phyloP scores from a whole-genome alignment of 2,888 invertebrate species.

The Eupeodes latifasciatus region DNA sequence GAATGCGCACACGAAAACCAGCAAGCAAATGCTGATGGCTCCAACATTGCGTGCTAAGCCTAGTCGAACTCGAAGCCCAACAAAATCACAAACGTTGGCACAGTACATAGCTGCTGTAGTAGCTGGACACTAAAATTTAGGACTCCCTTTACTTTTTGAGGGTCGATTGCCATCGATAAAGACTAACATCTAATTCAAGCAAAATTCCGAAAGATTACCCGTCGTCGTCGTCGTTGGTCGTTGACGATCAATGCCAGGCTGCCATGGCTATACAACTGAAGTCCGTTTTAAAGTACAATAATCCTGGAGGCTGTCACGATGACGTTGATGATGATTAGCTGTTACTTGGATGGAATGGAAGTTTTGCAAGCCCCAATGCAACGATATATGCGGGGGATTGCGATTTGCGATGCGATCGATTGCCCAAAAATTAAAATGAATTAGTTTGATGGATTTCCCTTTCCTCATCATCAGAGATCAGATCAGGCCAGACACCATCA shows the following conservation, averaged over 20 bases:
- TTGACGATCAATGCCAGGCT: constrained; percentile 59
- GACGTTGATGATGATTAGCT: constrained; percentile 74
- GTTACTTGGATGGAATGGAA: constrained; percentile 15
- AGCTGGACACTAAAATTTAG: constrained; percentile 34
- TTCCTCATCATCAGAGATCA: not conserved
- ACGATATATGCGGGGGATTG: constrained; percentile 63
- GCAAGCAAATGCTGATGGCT: constrained; percentile 26
- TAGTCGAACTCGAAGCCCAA: constrained; percentile 49
- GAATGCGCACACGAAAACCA: constrained; percentile 73
- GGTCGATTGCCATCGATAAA: constrained; percentile 73
- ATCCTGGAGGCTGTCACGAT: constrained; percentile 76
- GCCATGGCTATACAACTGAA: not conserved
- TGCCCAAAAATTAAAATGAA: constrained; percentile 75
- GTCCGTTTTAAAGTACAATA: constrained; percentile 68
- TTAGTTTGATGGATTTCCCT: constrained; percentile 58
- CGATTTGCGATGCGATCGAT: constrained; percentile 54
- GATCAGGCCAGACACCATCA: not conserved
- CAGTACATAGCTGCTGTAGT: not conserved
- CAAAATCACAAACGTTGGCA: constrained; percentile 36
- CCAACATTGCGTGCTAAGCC: constrained; percentile 70
- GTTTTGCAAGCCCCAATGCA: constrained; percentile 35
- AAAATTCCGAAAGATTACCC: constrained; percentile 66
- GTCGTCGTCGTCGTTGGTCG: not conserved
- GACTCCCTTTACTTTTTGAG: constrained; percentile 47
- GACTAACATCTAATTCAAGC: constrained; percentile 64